Evolutionary conservation across 2,113 vertebrate species (phyloP).

Genomic region (Cottus gobio): DNA sequence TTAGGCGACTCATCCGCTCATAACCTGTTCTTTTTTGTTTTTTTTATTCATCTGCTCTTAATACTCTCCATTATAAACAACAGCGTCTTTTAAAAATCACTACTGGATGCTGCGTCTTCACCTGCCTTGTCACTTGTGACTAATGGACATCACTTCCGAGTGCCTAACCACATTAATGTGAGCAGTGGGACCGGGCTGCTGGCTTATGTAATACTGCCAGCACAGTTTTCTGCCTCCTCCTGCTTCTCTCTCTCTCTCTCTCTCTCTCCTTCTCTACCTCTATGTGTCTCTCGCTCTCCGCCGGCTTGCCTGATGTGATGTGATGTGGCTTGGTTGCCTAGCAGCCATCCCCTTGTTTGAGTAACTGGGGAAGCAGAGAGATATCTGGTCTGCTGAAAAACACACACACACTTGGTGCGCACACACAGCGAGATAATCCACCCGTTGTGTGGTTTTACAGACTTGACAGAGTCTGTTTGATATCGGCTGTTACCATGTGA

Average conservation of each 20-base stretch:
- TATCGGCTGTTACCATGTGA: slow-evolving; percentile 68
- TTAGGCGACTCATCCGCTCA: slow-evolving; percentile 23
- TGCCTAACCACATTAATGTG: slow-evolving; percentile 76
- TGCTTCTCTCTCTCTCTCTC: slow-evolving; percentile 7
- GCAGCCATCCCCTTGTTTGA: slow-evolving; percentile 80
- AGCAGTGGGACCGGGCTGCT: slow-evolving; percentile 72
- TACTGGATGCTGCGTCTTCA: slow-evolving; percentile 64
- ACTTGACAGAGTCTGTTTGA: slow-evolving; percentile 69
- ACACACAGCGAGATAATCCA: slow-evolving; percentile 46
- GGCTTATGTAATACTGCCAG: slow-evolving; percentile 79
- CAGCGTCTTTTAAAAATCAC: slow-evolving; percentile 61
- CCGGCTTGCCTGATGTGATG: slow-evolving; percentile 72
- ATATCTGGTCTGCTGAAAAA: slow-evolving; percentile 69
- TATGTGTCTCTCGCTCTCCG: slow-evolving; percentile 44
- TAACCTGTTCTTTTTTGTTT: neutral
- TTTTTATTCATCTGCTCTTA: slow-evolving; percentile 49
- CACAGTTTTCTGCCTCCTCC: slow-evolving; percentile 68
- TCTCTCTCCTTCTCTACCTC: slow-evolving; percentile 19
- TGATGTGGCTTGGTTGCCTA: slow-evolving; percentile 81
- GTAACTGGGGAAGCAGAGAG: slow-evolving; percentile 72
- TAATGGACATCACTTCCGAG: slow-evolving; percentile 77
- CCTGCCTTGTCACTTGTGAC: slow-evolving; percentile 76
- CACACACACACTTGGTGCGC: slow-evolving; percentile 39
- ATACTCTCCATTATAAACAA: slow-evolving; percentile 58
- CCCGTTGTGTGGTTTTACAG: slow-evolving; percentile 61